Evolutionary conservation across 2,888 invertebrate genomes (phyloP).

Genomic region (Platypus cylindrus): DNA sequence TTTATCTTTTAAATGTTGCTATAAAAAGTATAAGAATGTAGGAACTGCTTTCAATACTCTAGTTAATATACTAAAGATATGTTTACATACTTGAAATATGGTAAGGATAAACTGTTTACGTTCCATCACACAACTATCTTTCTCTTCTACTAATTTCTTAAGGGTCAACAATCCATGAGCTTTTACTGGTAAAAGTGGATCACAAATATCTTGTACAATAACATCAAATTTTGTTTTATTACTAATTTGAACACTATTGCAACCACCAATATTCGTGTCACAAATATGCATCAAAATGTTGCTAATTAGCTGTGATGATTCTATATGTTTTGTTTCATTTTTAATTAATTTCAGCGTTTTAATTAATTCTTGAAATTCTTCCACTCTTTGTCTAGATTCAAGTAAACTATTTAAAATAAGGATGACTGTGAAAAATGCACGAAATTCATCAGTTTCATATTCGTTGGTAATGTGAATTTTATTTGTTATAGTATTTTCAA

Average conservation of each 20-base stretch:
- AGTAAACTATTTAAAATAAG: constrained; percentile 32
- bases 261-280: constrained; percentile 10
- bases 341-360: constrained; percentile 21
- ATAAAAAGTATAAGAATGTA: no score
- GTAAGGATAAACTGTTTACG: constrained; percentile 55
- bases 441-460: constrained; percentile 24
- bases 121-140: constrained; percentile 49
- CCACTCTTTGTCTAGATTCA: constrained; percentile 23
- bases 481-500: constrained; percentile 23
- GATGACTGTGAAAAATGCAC: constrained; percentile 26
- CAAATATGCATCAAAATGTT: constrained; percentile 18
- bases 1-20: constrained; percentile 61
- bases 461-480: constrained; percentile 21
- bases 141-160: constrained; percentile 54
- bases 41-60: constrained; percentile 12
- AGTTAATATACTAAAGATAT: neutral
- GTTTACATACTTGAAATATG: constrained; percentile 50
- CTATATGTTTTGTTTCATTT: constrained; percentile 21
- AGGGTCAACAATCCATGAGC: constrained; percentile 69
- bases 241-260: no score
- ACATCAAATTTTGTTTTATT: constrained; percentile 40
- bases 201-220: constrained; percentile 54
- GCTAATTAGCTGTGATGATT: constrained; percentile 23
- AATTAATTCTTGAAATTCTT: constrained; percentile 29
- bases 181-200: constrained; percentile 62